Base-by-base conservation (phyloP, 2,113 vertebrate genomes). In the Rhodinocichla rosea region DNA sequence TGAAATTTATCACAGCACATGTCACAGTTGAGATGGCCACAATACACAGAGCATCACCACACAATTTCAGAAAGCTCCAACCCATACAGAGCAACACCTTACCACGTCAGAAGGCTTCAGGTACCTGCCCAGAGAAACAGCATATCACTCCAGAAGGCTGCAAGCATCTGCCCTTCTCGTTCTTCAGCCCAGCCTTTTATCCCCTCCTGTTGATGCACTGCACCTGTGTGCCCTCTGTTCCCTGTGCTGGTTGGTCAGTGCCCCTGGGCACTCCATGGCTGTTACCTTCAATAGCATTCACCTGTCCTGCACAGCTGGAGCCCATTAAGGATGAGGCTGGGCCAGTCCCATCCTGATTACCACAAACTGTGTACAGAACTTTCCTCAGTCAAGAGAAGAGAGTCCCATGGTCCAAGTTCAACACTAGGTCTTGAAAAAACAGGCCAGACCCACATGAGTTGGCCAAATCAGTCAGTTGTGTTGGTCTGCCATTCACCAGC, bases 401-500 rank as follows among this genome's bases (percentile, higher is more conserved):
- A 77, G 8, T 14, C 1, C 22, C 33, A 21, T 1, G 1, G 22
- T 47, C 32, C 33, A 64, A 65, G 32, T 3, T 35, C 28, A 77
- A 57, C 2, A 3, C 7, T 2, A 1, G 2, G 7, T 21, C 60
- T 63, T 35, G 13, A 10, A 59, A 15, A n/a, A 63, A 55, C 7
- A 57, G 3, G 3, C 13, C 45, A 94, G 42, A 15, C 2, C 9
- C 24, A 19, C 28, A 5, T 27, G 24, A 8, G 33, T 52, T 47
- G 15, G 39, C 21, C 45, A 59, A 47, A 45, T 1, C 4, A 13
- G 26, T 50, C 33, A 21, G 15, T 1, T 2, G 15, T 33, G 0
- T 3, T 24, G 50, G 45, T 52, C 15, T 33, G 1, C 0, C 10
- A 56, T 11, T 24, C 74, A 82, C 14, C 42, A 47, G 49, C 5